phyloP scores from a whole-genome alignment of 2,113 vertebrate species.

The Cyprinodon tularosa region DNA sequence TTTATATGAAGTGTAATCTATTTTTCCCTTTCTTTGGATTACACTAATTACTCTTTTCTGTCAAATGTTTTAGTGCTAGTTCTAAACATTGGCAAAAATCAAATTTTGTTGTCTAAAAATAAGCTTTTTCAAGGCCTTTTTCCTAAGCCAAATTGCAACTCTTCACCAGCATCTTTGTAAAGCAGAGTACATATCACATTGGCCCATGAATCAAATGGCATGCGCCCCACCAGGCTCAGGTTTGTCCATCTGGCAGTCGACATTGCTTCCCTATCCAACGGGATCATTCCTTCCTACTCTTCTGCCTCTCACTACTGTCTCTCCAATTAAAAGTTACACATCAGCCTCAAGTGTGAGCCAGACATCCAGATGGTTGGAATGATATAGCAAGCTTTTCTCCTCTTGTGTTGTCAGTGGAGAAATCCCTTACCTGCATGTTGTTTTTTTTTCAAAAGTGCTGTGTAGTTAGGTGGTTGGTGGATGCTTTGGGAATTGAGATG shows the following conservation, averaged over 20 bases:
- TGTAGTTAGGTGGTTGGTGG: slow-evolving; percentile 60
- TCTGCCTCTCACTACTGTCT: slow-evolving; percentile 70
- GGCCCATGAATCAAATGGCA: slow-evolving; percentile 46
- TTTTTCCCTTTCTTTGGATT: not conserved
- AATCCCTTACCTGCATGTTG: slow-evolving; percentile 69
- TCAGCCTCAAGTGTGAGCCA: slow-evolving; percentile 70
- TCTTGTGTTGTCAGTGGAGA: slow-evolving; percentile 68
- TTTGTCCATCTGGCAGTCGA: slow-evolving; percentile 73
- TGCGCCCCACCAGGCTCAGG: slow-evolving; percentile 55
- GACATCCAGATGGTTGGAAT: slow-evolving; percentile 78
- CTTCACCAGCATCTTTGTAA: slow-evolving; percentile 29
- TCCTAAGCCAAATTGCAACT: slow-evolving; percentile 14
- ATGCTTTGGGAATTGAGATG: slow-evolving; percentile 65
- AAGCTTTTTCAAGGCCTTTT: slow-evolving; percentile 24
- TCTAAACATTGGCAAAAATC: not conserved
- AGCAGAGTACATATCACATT: slow-evolving; percentile 31
- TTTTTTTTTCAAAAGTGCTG: slow-evolving; percentile 53
- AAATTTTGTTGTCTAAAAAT: slow-evolving; percentile 17
- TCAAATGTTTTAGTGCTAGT: not conserved
- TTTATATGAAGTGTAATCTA: not conserved
- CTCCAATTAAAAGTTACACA: slow-evolving; percentile 79
- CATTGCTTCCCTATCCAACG: slow-evolving; percentile 57
- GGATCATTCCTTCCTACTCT: slow-evolving; percentile 64
- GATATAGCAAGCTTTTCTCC: slow-evolving; percentile 68
- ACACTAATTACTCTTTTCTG: not conserved